Evolutionary conservation across 2,888 invertebrate species (phyloP), one percentile per base, ranked within the genome.

Genomic region (Troides aeacus): DNA sequence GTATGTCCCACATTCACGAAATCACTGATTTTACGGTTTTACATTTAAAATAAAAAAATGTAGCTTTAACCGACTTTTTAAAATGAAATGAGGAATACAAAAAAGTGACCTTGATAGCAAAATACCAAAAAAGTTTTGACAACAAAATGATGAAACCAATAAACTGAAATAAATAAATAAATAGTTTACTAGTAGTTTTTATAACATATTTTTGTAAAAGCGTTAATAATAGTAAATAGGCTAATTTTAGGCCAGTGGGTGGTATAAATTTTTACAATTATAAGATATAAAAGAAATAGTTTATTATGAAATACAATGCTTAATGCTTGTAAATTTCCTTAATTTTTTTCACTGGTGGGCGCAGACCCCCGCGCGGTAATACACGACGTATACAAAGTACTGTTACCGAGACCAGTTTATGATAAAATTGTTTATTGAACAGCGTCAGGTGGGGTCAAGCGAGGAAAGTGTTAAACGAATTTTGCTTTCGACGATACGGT

Each of bases 381-480:
- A 53, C n/a, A n/a, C 8, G n/a, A n/a, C 53, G 7, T 53, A 1
- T n/a, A n/a, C 53, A 53, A 53, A 81, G 79, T 86, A 90, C 90
- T 87, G 90, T 90, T 90, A 90, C 78, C 72, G 78, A 85, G 79
- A 90, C 90, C 89, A 87, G 91, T 90, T 90, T 86, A 83, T 83
- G 80, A 84, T 82, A 77, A 83, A 80, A 81, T 81, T 84, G 79
- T 81, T 82, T 84, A 78, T 79, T 81, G 79, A 81, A 82, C 76
- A 83, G 79, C 77, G 74, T 77, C 12, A 78, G 76, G 84, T 84
- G 84, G 81, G 87, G 89, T 88, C 89, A 87, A 76, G 77, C 73
- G 84, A 89, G 84, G 92, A 92, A 92, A 92, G 90, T 90, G 88
- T 88, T 86, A 84, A 82, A 82, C 86, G 85, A 87, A 90, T 90